phyloP scores from a whole-genome alignment of 2,113 vertebrate species.

The Numenius arquata region DNA sequence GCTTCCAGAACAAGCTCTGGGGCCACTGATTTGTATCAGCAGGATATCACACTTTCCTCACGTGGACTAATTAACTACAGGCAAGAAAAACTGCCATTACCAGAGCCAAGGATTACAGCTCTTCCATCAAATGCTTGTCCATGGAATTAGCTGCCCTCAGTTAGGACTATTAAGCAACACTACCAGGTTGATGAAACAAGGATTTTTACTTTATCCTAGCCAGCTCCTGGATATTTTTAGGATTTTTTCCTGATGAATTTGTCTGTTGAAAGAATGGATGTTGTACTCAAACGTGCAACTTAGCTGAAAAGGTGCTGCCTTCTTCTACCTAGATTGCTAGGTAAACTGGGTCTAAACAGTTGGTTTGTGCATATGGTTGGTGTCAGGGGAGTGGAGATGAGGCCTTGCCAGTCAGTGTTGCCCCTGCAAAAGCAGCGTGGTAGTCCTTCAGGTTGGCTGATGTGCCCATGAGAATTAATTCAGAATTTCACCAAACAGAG shows the following conservation, averaged over 20 bases:
- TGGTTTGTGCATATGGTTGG: not conserved
- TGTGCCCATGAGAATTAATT: not conserved
- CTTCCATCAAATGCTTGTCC: not conserved
- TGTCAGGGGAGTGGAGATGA: not conserved
- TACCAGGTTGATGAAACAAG: not conserved
- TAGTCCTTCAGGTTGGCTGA: not conserved
- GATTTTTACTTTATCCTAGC: not conserved
- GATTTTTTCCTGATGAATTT: not conserved
- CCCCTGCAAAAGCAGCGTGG: not conserved
- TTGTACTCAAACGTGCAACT: not conserved
- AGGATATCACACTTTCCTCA: not conserved
- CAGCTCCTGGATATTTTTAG: not conserved
- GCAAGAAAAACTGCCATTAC: not conserved
- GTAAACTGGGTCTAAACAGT: not conserved
- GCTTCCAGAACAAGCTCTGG: not conserved
- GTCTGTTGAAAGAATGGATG: not conserved
- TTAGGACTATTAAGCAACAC: not conserved
- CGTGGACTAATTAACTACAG: not conserved
- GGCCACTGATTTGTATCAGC: not conserved
- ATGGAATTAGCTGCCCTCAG: not conserved
- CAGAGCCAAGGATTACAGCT: not conserved
- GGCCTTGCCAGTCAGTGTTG: not conserved
- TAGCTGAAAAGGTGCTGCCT: not conserved
- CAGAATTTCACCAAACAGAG: not conserved
- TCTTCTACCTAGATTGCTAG: not conserved